A percentile compares a stretch with the other conserved stretches of the same genome.
Conservation (phyloP, 2,113 vertebrate genomes). For the Xenopus borealis region DNA sequence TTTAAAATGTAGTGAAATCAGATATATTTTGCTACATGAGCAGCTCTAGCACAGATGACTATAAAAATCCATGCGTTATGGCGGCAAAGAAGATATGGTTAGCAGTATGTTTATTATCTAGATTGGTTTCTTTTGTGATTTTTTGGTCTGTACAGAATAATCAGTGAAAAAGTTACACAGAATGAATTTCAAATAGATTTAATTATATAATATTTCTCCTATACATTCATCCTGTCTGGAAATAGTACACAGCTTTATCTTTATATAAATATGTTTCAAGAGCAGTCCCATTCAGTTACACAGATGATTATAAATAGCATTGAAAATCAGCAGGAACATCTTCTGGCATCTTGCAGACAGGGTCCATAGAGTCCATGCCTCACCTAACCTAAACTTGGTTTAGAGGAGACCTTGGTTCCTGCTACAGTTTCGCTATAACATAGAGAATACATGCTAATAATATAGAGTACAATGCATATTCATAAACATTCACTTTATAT, state of each 20-base stretch:
- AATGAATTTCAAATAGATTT: slow-evolving; percentile 29
- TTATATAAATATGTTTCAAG: slow-evolving; percentile 23
- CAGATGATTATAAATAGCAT: neutral
- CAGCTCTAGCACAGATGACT: too few species aligned
- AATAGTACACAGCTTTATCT: slow-evolving; percentile 10
- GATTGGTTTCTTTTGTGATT: too few species aligned
- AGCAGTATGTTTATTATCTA: too few species aligned
- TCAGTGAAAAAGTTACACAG: neutral
- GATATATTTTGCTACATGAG: too few species aligned
- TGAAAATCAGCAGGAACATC: neutral
- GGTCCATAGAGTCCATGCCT: neutral
- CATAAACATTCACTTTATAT: slow-evolving; percentile 41
- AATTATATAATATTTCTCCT: slow-evolving; percentile 22
- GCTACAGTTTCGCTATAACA: neutral
- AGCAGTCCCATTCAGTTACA: slow-evolving; percentile 4
- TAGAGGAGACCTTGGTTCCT: neutral
- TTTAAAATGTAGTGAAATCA: too few species aligned
- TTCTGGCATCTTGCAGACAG: neutral
- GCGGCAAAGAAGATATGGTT: too few species aligned
- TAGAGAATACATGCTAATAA: slow-evolving; percentile 40
- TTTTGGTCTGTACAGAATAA: too few species aligned
- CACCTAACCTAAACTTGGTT: slow-evolving; percentile 3
- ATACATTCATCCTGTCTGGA: slow-evolving; percentile 31
- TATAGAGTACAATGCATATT: slow-evolving; percentile 39
- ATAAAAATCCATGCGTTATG: too few species aligned